Base-by-base conservation (phyloP, 1,140 invertebrate genomes). In the Scaptodrosophila lebanonensis region DNA sequence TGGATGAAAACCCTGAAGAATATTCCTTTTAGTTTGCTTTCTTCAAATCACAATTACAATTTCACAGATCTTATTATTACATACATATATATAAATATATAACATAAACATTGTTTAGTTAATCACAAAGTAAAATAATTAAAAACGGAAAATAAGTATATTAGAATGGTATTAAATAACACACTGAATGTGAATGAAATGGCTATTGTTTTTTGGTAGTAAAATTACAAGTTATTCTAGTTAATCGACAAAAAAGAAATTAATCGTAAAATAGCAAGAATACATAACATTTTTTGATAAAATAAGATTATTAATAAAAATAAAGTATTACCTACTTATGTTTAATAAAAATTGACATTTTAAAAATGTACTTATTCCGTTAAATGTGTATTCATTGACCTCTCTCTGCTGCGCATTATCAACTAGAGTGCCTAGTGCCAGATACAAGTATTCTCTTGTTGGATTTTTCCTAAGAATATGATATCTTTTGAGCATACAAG, bases 271-370 rank as follows among this genome's bases (percentile, higher is more conserved):
- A 38, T 7, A 15, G 44, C 38, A 43, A 42, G 29, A 39, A 50
- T 51, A 54, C 49, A 60, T 17, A 58, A 16, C 68, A 66, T 82
- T 77, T 77, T 77, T 77, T 77, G 54, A 79, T 76, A 76, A 64
- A 59, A 52, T 71, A 62, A 59, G 35, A 38, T 33, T 36, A 45
- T 61, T 35, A 15, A 18, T 12, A 58, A 33, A 9, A 30, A 18
- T 8, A 18, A 20, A 45, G 35, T 32, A 64, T 44, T 33, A 63
- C 66, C 68, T 58, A 64, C 33, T n/a, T n/a, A n/a, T n/a, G n/a
- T n/a, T n/a, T n/a, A 63, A 64, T 60, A 72, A 62, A 65, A 82
- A 82, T 79, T 79, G n/a, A 73, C 60, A 66, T 66, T 60, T 57
- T 56, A 69, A 69, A 39, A 39, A 68, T 63, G 65, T 60, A 40